Base-by-base conservation (phyloP, 2,113 vertebrate species). In the Myotis yumanensis region DNA sequence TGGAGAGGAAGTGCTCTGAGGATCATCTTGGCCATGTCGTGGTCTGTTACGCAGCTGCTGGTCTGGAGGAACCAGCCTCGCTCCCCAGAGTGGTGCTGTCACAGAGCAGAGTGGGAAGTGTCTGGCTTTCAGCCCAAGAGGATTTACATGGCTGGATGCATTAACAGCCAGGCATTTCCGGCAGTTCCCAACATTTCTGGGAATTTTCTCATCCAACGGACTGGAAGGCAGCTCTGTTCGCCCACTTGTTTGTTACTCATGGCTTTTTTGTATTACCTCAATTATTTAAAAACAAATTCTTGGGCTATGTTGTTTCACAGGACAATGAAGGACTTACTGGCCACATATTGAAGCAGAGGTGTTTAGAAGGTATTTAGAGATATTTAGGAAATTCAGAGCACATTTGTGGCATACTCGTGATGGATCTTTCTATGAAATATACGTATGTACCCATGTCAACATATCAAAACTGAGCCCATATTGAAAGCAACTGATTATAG, bases 211-310 rank as follows among this genome's bases (percentile, higher is more conserved):
- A 96, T 95, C 84, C 79, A 95, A 86, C 95, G 64, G 86, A 91
- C 94, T 97, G 92, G 95, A 98, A 97, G 73, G 96, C 96, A 92
- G 95, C 76, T 97, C 96, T 96, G 97, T 98, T 98, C 94, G 98
- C 96, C 93, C 89, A 95, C 96, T 94, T 97, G 97, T 98, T 97
- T 97, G 97, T 98, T 97, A 98, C 97, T 98, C 98, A 98, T 97
- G 91, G 90, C 97, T 98, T 98, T 98, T 98, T 98, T 97, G 97
- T 17, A 86, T 91, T 97, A 95, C 97, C 95, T 95, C 71, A 95
- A 84, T 89, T 96, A 97, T 90, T 97, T 77, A 0, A 91, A 95
- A 97, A 96, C 9, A 64, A 76, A 96, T 96, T 92, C 94, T 95
- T 96, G 90, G 90, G 89, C 93, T 96, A 86, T 96, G 96, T 87